These are phyloP conservation scores for Drosophila algonquin DNA, from an alignment of 2,888 invertebrate species.

Conservation along the genomic window DNA sequence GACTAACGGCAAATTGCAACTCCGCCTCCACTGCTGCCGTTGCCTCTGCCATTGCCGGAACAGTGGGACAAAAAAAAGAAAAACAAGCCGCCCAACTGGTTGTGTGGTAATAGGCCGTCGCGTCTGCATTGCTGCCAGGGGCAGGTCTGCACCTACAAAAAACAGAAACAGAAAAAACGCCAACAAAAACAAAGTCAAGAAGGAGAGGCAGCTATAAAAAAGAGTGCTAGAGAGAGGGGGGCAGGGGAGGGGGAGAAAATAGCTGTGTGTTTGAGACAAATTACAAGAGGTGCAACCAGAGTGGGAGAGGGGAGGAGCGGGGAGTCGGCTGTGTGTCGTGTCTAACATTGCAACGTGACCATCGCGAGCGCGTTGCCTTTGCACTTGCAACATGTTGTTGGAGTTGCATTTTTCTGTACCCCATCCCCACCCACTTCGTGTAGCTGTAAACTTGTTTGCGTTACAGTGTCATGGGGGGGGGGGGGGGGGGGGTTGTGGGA, in stretches of 20 bases:
- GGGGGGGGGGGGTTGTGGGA: slow-evolving; percentile 24
- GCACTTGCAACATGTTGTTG: slow-evolving; percentile 74
- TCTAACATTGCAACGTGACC: slow-evolving; percentile 76
- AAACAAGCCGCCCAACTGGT: slow-evolving; percentile 15
- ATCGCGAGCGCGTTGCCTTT: slow-evolving; percentile 59
- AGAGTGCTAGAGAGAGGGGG: background rate
- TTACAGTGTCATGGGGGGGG: slow-evolving; percentile 43
- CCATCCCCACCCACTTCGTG: slow-evolving; percentile 25
- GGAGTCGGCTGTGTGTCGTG: slow-evolving; percentile 20
- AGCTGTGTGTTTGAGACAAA: slow-evolving; percentile 55
- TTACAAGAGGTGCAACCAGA: slow-evolving; percentile 30
- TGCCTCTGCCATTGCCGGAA: slow-evolving; percentile 9
- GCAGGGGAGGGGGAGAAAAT: slow-evolving; percentile 38
- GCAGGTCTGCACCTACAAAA: slow-evolving; percentile 20
- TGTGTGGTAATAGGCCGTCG: slow-evolving; percentile 58
- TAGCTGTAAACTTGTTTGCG: slow-evolving; percentile 71
- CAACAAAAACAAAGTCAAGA: slow-evolving; percentile 4
- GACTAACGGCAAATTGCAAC: slow-evolving; percentile 40
- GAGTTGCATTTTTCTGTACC: slow-evolving; percentile 36
- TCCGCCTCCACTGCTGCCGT: slow-evolving; percentile 13
- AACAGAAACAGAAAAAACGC: background rate
- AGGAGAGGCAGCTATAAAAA: background rate
- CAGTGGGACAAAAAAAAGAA: slow-evolving; percentile 25
- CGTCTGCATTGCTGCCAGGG: slow-evolving; percentile 47
- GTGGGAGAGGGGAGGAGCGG: background rate